Percentiles rank a stretch among this genome's conserved stretches.
phyloP scores from a whole-genome alignment of 2,888 invertebrate species.

The Aleiodes leptofemur region DNA sequence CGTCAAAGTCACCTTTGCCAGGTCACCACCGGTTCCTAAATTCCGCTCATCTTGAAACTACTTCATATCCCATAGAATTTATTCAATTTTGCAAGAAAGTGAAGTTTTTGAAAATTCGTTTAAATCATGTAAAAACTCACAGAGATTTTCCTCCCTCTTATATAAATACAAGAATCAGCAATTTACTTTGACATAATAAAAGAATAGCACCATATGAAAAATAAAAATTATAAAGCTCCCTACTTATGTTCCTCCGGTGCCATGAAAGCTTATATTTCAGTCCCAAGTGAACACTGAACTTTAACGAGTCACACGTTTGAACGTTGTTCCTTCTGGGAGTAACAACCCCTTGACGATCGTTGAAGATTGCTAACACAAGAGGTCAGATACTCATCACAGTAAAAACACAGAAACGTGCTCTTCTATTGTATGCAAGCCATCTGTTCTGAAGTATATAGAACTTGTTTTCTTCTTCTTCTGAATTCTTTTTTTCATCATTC shows the following conservation, averaged over 20 bases:
- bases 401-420: slow-evolving; percentile 19
- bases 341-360: slow-evolving; percentile 40
- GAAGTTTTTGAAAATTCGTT: no score
- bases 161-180: no score
- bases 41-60: no score
- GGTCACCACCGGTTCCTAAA: no score
- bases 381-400: slow-evolving; percentile 33
- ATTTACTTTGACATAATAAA: no score
- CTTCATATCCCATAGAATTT: no score
- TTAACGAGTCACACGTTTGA: slow-evolving; percentile 28
- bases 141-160: no score
- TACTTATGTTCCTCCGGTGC: neutral
- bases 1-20: no score
- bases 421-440: slow-evolving; percentile 24
- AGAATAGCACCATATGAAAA: no score
- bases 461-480: neutral
- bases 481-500: slow-evolving; percentile 32
- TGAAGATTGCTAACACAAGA: slow-evolving; percentile 50
- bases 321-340: slow-evolving; percentile 20
- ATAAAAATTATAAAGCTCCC: slow-evolving; percentile 1
- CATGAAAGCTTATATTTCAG: neutral
- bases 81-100: no score
- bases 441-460: neutral
- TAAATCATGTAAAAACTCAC: no score
- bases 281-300: slow-evolving; percentile 17